Percentiles rank a stretch among this genome's conserved stretches.
These are phyloP conservation scores for Lordiphosa collinella DNA, from an alignment of 1,140 invertebrate genomes.

Conservation along the genomic window DNA sequence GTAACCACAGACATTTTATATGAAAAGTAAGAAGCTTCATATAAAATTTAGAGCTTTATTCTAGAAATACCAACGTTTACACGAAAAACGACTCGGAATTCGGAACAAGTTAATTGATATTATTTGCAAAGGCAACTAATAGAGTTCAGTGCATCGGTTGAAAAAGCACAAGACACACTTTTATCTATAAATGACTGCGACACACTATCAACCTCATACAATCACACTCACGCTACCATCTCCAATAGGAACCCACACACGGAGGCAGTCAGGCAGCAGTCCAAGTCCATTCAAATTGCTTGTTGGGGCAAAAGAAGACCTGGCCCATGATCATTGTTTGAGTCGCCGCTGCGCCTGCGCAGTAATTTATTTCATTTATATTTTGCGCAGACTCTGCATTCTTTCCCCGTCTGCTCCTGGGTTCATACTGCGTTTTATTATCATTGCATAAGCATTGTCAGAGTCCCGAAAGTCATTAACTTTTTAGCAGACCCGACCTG, in stretches of 20 bases:
- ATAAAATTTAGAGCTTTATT: too few relatives aligned
- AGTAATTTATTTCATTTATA: conserved; percentile 72
- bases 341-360: conserved; percentile 54
- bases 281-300: conserved; percentile 69
- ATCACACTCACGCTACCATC: conserved; percentile 27
- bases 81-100: too few relatives aligned
- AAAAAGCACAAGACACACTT: too few relatives aligned
- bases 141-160: too few relatives aligned
- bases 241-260: conserved; percentile 21
- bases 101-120: too few relatives aligned
- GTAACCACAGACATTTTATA: too few relatives aligned
- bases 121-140: too few relatives aligned
- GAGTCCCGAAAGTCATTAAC: conserved; percentile 47
- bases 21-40: too few relatives aligned
- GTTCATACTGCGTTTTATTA: conserved; percentile 61
- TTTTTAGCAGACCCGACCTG: conserved; percentile 12
- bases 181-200: too few relatives aligned
- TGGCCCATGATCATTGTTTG: conserved; percentile 52
- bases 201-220: conserved; percentile 13
- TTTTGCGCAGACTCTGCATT: conserved; percentile 17
- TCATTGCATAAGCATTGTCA: conserved; percentile 67
- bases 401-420: not conserved
- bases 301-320: conserved; percentile 2
- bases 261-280: not conserved
- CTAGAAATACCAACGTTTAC: too few relatives aligned